These are phyloP conservation scores for Lithophane ornitopus DNA, from an alignment of 2,888 invertebrate genomes.

Conservation along the genomic window DNA sequence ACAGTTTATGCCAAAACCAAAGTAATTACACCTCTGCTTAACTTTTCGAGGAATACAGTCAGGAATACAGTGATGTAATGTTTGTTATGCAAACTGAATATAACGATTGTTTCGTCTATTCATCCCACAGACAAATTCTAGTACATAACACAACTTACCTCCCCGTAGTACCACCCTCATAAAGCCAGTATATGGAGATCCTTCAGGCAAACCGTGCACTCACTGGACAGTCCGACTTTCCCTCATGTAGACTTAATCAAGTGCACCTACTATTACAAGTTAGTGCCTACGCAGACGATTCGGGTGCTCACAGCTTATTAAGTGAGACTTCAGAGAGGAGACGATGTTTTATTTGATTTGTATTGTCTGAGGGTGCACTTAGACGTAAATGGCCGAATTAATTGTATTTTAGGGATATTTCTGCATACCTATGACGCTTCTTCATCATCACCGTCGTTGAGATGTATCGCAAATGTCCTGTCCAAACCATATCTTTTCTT, in stretches of 20 bases:
- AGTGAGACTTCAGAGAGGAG: conserved; percentile 26
- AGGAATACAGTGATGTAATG: neutral
- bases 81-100: neutral
- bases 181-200: conserved; percentile 40
- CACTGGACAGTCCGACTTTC: conserved; percentile 57
- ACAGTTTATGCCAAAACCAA: neutral
- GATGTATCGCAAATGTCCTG: neutral
- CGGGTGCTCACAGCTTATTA: conserved; percentile 46
- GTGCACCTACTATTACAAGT: conserved; percentile 51
- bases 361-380: conserved; percentile 30
- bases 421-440: neutral
- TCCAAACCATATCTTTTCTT: neutral
- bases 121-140: neutral
- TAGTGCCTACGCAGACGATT: conserved; percentile 45
- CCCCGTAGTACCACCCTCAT: conserved; percentile 32
- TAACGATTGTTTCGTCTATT: neutral
- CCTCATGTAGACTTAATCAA: conserved; percentile 64
- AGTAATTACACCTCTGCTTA: neutral
- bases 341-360: conserved; percentile 35
- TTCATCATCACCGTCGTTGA: neutral
- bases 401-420: neutral
- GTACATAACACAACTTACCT: neutral
- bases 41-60: neutral
- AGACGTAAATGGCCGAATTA: conserved; percentile 2
- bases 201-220: conserved; percentile 45